Base-by-base conservation (phyloP, 2,113 vertebrate genomes). In the Pleuronectes platessa region DNA sequence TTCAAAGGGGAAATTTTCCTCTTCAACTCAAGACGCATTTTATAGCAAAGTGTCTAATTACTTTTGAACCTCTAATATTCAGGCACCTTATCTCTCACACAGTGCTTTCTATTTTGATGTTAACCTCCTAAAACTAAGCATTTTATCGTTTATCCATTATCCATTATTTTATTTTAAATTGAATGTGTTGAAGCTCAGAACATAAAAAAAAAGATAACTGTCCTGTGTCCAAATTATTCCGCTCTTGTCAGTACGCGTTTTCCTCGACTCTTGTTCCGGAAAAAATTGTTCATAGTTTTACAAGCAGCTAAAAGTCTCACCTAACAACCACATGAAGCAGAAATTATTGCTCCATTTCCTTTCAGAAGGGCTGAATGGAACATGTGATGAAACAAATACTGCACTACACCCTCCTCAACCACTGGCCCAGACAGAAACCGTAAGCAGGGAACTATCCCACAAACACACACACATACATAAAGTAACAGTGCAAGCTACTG, bases 331-430 rank as follows among this genome's bases (percentile, higher is more conserved):
- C 68, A 82, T 70, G 35, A 84, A 82, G 60, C 65, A 84, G 62
- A 65, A 72, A 68, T 1, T n/a, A 74, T 64, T 79, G 59, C 74
- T 58, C 35, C 61, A 88, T 51, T 88, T 89, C 82, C 86, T 86
- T 71, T 58, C 37, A 77, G 15, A 69, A 70, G 54, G 40, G 65
- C 51, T 67, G 63, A 86, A 49, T 45, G n/a, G 67, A 70, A 89
- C 81, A 86, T 86, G 89, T 90, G 91, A 90, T 90, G 84, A 92
- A 93, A 88, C 37, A 7, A 90, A 40, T 79, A 76, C 88, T 60
- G 69, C 79, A 76, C 81, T 56, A 87, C 82, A 89, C 81, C 86
- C 83, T 86, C 69, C 62, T 66, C 71, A 74, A 82, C 82, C 74
- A 85, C 42, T 60, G 26, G 67, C 75, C 81, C 84, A 73, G 70